A percentile compares a stretch with the other conserved stretches of the same genome.
Evolutionary conservation across 1,140 invertebrate genomes (phyloP).

Genomic region (Chrysoperla carnea): DNA sequence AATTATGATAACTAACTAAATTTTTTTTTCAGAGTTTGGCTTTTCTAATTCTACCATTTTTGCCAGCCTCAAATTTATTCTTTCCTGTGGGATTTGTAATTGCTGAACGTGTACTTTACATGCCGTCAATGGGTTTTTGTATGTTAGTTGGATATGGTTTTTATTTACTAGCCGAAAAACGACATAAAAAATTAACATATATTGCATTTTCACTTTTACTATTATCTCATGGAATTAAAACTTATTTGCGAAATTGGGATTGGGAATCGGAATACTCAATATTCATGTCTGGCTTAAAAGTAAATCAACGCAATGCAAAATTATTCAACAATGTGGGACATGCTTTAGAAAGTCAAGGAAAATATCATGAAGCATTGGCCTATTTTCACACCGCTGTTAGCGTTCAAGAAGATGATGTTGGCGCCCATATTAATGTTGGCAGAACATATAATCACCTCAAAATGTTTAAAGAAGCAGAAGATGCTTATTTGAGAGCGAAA

Average conservation of each 20-base stretch:
- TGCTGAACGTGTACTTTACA: conserved; percentile 88
- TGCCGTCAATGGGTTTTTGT: conserved; percentile 96
- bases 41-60: conserved; percentile 76
- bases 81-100: conserved; percentile 96
- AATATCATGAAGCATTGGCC: conserved; percentile 67
- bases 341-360: conserved; percentile 72
- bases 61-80: conserved; percentile 93
- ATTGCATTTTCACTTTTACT: conserved; percentile 45
- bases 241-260: conserved; percentile 72
- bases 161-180: conserved; percentile 27
- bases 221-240: conserved; percentile 62
- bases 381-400: conserved; percentile 87
- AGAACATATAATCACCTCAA: conserved; percentile 86
- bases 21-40: conserved; percentile 50
- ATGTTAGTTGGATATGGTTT: conserved; percentile 75
- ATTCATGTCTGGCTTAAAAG: conserved; percentile 79
- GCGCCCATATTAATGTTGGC: conserved; percentile 92
- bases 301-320: conserved; percentile 87
- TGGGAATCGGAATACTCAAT: conserved; percentile 87
- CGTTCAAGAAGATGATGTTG: conserved; percentile 90
- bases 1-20: too few relatives aligned
- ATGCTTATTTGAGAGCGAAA: conserved; percentile 79
- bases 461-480: conserved; percentile 78
- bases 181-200: conserved; percentile 38
- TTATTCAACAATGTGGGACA: conserved; percentile 95